Base-by-base conservation (phyloP, 2,113 vertebrate genomes). In the Gymnogyps californianus region DNA sequence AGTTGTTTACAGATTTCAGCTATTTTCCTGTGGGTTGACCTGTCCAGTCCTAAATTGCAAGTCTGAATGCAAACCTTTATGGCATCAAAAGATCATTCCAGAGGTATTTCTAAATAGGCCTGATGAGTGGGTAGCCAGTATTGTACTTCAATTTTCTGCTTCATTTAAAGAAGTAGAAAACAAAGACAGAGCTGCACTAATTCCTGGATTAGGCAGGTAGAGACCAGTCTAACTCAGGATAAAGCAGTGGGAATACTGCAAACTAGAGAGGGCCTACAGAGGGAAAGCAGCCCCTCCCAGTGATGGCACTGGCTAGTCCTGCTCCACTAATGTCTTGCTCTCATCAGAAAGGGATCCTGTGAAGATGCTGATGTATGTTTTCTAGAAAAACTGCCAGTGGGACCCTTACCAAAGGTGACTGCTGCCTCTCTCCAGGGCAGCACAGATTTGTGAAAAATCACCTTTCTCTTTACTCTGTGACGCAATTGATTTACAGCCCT, bases 1-100 rank as follows among this genome's bases (percentile, higher is more conserved):
- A 92, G 90, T 72, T 93, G 83, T 93, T 96, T 92, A 88, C 58
- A 65, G 34, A 69, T 54, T 92, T 80, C 49, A 75, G 19, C 31
- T 81, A 4, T 86, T 92, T 90, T 92, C 17, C 28, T 89, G 83
- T 77, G 66, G 89, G 55, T 59, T 92, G 54, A 77, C 34, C 58
- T 74, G 36, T 52, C 62, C 36, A 21, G 36, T 65, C 20, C 44
- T 69, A 81, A 96, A 57, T 2, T 86, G 51, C 31, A 93, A 90
- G 65, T 69, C 34, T 92, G 57, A 65, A 66, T 64, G 11, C n/a
- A 86, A 85, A 89, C 10, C 1, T 69, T 47, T 34, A 38, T 17
- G 20, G 11, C 42, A 66, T 38, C 22, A 78, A 66, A 93, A 81
- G 25, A 54, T 42, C 17, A 47, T 75, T 79, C 8, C 19, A 47